Percentiles rank a stretch among this genome's conserved stretches.
Evolutionary conservation across 1,140 invertebrate genomes (phyloP).

Genomic region (Trigoniulus corallinus): DNA sequence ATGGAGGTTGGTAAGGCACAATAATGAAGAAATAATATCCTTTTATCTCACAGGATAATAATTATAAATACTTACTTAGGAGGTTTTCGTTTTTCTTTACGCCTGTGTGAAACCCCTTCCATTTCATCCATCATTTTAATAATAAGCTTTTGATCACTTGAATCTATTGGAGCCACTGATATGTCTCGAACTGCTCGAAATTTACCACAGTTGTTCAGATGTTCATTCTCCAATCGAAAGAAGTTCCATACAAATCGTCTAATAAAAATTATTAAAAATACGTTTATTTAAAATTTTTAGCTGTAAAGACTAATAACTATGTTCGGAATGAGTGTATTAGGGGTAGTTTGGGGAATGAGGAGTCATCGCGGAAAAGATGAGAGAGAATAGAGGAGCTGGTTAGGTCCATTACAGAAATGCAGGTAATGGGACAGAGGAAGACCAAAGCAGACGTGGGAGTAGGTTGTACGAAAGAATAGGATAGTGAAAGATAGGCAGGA

Average conservation of each 20-base stretch:
- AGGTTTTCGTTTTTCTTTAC: conserved; percentile 22
- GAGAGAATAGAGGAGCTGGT: too few relatives aligned
- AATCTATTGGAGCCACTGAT: conserved; percentile 89
- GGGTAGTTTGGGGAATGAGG: too few relatives aligned
- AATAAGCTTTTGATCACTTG: conserved; percentile 76
- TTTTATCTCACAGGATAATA: not conserved
- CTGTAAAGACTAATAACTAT: conserved; percentile 4
- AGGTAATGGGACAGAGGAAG: too few relatives aligned
- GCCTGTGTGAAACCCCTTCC: conserved; percentile 65
- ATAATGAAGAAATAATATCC: not conserved
- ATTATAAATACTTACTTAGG: conserved; percentile 2
- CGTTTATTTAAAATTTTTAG: too few relatives aligned
- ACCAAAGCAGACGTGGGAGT: too few relatives aligned
- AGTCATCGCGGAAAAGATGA: too few relatives aligned
- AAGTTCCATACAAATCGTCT: conserved; percentile 99
- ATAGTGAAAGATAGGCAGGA: too few relatives aligned
- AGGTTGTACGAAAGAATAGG: too few relatives aligned
- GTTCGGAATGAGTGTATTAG: too few relatives aligned
- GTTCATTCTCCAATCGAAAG: conserved; percentile 98
- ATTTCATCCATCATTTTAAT: conserved; percentile 90
- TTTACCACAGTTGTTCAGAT: conserved; percentile 98
- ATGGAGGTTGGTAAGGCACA: not conserved
- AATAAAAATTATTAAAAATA: conserved; percentile 14
- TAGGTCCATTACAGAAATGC: too few relatives aligned
- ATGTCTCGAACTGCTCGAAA: conserved; percentile 97